Evolutionary conservation across 2,797 vertebrate genomes (phyloP), one percentile per base, ranked within the genome.

Genomic region (Sciaenops ocellatus): DNA sequence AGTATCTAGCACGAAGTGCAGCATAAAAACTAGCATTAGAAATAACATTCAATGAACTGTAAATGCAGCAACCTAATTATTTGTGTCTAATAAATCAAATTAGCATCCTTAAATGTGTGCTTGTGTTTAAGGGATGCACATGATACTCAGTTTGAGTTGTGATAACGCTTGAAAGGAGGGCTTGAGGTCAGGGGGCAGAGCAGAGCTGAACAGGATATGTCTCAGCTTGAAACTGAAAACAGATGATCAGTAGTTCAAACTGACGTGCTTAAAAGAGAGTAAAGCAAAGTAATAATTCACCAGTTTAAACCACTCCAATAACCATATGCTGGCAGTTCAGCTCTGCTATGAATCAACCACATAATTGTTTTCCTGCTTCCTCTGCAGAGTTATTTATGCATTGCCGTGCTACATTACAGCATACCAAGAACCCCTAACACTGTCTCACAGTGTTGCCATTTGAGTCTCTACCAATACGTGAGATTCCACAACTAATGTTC

Each of bases 401-500:
- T 60, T 10, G 46, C 8, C 1, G 13, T 76, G 82, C 56, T 3
- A 67, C 77, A 79, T 89, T 80, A 82, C 83, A 85, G 60, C 67
- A 69, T 57, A 73, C 77, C 73, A 76, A 42, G 72, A 74, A 72
- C 47, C 47, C 64, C 28, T 78, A 73, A 68, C 76, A 72, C 62
- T 51, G 22, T 84, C 13, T 68, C 66, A 46, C 69, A 51, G 65
- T 85, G 84, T 90, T 46, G 66, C 48, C 65, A 85, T 70, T 48
- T 80, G 62, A 62, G 56, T 80, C 77, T 81, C 42, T 20, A 67
- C 76, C 67, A 64, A 8, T 80, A 61, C 17, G 82, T 46, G 78
- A 92, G 46, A 94, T 93, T 92, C 93, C 85, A 63, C 89, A 82
- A 24, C 80, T 83, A 73, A 76, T 86, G 87, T 91, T 92, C 30